Evolutionary conservation across 2,797 vertebrate species (phyloP), one percentile per base, ranked within the genome.

Genomic region (Pseudotriccus pelzelni): DNA sequence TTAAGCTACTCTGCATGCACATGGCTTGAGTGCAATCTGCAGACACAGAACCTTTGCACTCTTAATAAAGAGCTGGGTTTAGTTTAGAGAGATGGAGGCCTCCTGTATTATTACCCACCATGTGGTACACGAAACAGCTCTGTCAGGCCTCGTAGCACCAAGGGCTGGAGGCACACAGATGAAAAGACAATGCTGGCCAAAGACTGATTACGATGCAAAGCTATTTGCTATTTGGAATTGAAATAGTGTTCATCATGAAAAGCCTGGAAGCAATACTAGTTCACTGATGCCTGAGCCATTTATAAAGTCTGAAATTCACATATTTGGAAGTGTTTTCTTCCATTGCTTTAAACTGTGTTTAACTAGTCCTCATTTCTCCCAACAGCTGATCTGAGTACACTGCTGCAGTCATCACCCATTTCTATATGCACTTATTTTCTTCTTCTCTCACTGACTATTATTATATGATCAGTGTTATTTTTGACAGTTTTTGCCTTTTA

Each of bases 191-290:
- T 24, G 58, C 62, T 8, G 46, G 89, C 79, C 87, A 91, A 69
- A 52, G 68, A 52, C 58, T 36, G 82, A 93, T 92, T 80, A 68
- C 4, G 0, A 53, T 21, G 41, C 73, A 85, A 89, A 94, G 72
- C 46, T 85, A 64, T 95, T 93, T 89, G 77, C 74, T 90, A 13
- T 62, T 39, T 91, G 64, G 87, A 94, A 81, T 24, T 64, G 73
- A 84, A 95, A 83, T 3, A 32, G 32, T 27, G 50, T 46, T 90
- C 74, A 59, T 67, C 78, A 27, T 7, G 27, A 82, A 63, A 88
- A 66, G 56, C 53, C 89, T 94, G 87, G 66, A 94, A 94, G 89
- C 82, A 88, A 86, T 70, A 77, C 37, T n/a, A 49, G 24, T 39
- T 79, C 79, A 46, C 49, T 46, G 60, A 30, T 70, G 56, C 56